A percentile compares a stretch with the other conserved stretches of the same genome.
Conservation (phyloP, 2,888 invertebrate species). For the Diplolepis rosae region DNA sequence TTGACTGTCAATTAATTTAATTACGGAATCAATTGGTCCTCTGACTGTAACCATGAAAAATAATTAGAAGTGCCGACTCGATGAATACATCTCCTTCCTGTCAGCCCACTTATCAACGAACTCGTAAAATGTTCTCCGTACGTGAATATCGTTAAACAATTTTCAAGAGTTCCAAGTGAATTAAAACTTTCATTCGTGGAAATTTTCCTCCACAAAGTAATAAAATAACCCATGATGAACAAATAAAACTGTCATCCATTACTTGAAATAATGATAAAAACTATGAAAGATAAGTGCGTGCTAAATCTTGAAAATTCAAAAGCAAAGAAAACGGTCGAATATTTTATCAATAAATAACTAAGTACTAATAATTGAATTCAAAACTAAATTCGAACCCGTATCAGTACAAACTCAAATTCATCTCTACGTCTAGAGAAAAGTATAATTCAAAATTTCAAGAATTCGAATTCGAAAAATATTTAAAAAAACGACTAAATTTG, state of each 20-base stretch:
- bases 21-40: slow-evolving; percentile 48
- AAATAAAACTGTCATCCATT: neutral
- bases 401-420: too few relatives aligned
- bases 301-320: too few relatives aligned
- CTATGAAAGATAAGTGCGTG: too few relatives aligned
- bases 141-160: neutral
- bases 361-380: too few relatives aligned
- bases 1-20: slow-evolving; percentile 50
- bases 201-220: neutral
- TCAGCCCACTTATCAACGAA: neutral
- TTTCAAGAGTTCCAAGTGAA: neutral
- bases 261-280: too few relatives aligned
- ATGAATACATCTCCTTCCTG: slow-evolving; percentile 17
- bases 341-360: too few relatives aligned
- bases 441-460: too few relatives aligned
- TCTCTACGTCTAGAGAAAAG: too few relatives aligned
- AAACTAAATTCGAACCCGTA: too few relatives aligned
- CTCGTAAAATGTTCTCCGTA: neutral
- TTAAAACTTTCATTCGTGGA: neutral
- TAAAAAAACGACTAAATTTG: too few relatives aligned
- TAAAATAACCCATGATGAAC: neutral
- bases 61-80: slow-evolving; percentile 14
- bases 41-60: slow-evolving; percentile 10
- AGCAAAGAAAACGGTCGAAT: too few relatives aligned
- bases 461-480: too few relatives aligned